Base-by-base conservation (phyloP, 2,113 vertebrate species). In the Mobula hypostoma region DNA sequence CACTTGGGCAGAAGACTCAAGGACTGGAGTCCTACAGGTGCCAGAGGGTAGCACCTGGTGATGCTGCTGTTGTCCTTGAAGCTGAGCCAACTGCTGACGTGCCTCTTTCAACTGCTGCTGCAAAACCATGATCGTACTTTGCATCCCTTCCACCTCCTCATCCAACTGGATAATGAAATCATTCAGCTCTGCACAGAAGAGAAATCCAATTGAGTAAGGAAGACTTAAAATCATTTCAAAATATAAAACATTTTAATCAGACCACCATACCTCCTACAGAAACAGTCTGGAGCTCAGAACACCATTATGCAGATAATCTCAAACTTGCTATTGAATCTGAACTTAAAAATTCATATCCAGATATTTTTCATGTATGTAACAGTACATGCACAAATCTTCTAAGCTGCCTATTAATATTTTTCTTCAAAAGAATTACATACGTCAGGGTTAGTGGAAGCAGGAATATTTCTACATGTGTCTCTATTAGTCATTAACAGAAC, bases 141-240 rank as follows among this genome's bases (percentile, higher is more conserved):
- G 99, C 99, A 99, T 99, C 90, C 99, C 99, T 95, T 99, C 99
- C 68, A 99, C 99, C 95, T 99, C 99, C 96, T 99, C 99, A 95
- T 99, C 99, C 82, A 99, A 97, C 96, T 99, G 99, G 96, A 99
- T 99, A 96, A 99, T 99, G 96, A 99, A 99, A 96, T 99, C 99
- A 96, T 99, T 99, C 96, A 99, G 94, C 94, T 99, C 99, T 99
- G 97, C 85, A 88, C 95, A 96, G 96, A 94, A 95, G 95, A 95
- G 95, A 95, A 94, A 94, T 95, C 94, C 95, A 96, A 40, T 56
- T 93, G 36, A 93, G 4, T 93, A 93, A 56, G 9, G n/a, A n/a
- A 32, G 68, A 93, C 12, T 74, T 2, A 70, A 74, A 56, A 90
- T 8, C 85, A 19, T 36, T 66, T 72, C 40, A 93, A 74, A 24